Evolutionary conservation across 1,140 invertebrate genomes (phyloP).

Genomic region (Littorina saxatilis): DNA sequence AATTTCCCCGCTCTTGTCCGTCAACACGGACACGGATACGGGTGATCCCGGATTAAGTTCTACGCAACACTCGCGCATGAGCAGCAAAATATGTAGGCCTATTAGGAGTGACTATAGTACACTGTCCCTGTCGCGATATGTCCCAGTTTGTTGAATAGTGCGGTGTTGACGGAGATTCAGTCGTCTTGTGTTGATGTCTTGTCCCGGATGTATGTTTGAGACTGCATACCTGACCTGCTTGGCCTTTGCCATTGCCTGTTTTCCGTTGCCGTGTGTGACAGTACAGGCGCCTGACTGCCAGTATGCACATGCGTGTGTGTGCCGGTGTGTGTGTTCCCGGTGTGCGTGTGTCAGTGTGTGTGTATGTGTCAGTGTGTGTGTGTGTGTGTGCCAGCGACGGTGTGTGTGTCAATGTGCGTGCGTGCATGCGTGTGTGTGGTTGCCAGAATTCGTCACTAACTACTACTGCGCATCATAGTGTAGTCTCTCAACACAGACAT

Average conservation of each 20-base stretch:
- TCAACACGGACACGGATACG: no score
- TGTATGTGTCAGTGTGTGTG: background rate
- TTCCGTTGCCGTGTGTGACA: background rate
- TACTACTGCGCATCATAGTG: background rate
- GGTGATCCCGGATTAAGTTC: no score
- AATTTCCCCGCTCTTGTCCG: no score
- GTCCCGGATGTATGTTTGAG: background rate
- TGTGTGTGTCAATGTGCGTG: conserved; percentile 8
- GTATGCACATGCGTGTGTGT: background rate
- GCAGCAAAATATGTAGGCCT: no score
- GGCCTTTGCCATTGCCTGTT: background rate
- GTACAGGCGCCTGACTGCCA: background rate
- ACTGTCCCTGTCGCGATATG: no score
- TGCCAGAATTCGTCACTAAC: no score
- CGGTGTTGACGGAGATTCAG: background rate
- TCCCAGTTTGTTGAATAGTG: no score
- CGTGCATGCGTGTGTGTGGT: no score
- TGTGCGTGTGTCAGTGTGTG: background rate
- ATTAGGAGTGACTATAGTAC: no score
- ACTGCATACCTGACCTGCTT: background rate
- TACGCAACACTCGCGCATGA: no score
- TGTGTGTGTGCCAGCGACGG: no score
- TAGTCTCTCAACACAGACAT: no score
- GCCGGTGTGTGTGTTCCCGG: background rate
- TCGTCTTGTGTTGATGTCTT: background rate